These are phyloP conservation scores for Hypsibius dujardini DNA, from an alignment of 1,140 invertebrate genomes.

Conservation along the genomic window DNA sequence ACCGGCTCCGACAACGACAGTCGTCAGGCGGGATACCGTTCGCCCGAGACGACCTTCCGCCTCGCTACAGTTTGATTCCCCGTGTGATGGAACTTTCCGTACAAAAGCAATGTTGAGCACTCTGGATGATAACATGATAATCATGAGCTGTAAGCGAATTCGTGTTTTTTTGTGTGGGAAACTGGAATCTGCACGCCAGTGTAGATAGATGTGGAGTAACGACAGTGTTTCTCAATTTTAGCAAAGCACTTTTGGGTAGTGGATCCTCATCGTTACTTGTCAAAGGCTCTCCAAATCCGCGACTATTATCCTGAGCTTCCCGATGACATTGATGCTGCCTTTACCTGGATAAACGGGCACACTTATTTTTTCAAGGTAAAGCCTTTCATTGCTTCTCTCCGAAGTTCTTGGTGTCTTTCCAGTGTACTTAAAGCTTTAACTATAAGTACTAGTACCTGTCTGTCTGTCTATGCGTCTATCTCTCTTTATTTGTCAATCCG, in stretches of 20 bases:
- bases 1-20: background rate
- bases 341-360: conserved; percentile 76
- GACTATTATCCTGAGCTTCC: conserved; percentile 39
- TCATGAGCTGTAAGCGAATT: background rate
- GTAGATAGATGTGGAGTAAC: background rate
- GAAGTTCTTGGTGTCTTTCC: background rate
- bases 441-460: too few relatives aligned
- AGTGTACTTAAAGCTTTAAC: background rate
- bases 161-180: too few relatives aligned
- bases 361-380: conserved; percentile 81
- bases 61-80: background rate
- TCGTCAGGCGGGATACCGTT: background rate
- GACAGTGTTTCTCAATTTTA: background rate
- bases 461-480: background rate
- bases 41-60: background rate
- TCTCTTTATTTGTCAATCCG: background rate
- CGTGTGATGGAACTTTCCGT: background rate
- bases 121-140: background rate
- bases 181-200: too few relatives aligned
- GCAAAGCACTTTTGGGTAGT: conserved; percentile 12
- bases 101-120: background rate
- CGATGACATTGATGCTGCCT: conserved; percentile 61
- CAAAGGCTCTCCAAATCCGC: background rate
- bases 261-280: conserved; percentile 11
- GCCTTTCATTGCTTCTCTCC: background rate